Evolutionary conservation across 2,888 invertebrate genomes (phyloP).

Genomic region (Cotesia congregata): DNA sequence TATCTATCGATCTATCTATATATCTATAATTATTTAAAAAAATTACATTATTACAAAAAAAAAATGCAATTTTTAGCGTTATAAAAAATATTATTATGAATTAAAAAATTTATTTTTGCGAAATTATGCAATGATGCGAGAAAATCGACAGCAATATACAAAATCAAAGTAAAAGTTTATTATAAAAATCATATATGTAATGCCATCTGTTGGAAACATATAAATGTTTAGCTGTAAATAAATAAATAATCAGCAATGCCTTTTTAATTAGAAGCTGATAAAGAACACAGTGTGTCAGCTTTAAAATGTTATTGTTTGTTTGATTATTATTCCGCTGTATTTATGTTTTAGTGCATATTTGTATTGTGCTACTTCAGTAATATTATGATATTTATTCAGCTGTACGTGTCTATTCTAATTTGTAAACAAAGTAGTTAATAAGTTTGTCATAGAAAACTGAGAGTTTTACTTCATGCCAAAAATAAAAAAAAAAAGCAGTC

Average conservation of each 20-base stretch:
- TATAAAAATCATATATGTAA: neutral
- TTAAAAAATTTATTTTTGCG: too few relatives aligned
- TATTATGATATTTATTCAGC: neutral
- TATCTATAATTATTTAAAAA: too few relatives aligned
- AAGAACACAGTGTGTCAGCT: neutral
- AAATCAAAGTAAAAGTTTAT: neutral
- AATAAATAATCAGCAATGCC: neutral
- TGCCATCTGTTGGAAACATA: neutral
- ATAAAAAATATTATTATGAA: too few relatives aligned
- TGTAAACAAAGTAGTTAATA: neutral
- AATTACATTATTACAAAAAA: too few relatives aligned
- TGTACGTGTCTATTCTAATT: neutral
- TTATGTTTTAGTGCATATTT: too few relatives aligned
- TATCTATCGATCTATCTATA: too few relatives aligned
- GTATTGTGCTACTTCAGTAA: neutral
- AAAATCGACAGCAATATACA: neutral
- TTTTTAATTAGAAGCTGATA: neutral
- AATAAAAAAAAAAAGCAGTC: neutral
- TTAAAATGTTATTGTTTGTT: neutral
- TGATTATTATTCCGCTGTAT: neutral
- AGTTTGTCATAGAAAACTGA: neutral
- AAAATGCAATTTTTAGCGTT: too few relatives aligned
- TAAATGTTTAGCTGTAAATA: neutral
- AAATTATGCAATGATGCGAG: too few relatives aligned
- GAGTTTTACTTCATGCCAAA: neutral